Evolutionary conservation across 1,140 invertebrate species (phyloP), one percentile per base, ranked within the genome.

Genomic region (Neelides sp.): DNA sequence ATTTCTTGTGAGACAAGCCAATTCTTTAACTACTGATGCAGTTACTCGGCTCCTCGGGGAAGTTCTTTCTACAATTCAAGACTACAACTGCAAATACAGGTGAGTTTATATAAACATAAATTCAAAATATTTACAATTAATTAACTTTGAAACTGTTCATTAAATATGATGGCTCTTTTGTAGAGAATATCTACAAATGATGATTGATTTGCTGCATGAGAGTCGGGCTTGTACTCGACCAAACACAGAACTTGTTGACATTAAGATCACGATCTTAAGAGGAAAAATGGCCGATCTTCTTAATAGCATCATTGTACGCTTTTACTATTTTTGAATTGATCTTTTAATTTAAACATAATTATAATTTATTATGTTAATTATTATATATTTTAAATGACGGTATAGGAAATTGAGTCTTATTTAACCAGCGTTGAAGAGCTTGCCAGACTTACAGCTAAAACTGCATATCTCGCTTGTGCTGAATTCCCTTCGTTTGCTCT

Each of bases 41-140:
- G 53, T 61, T 1, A 57, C 55, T 8, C 15, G 59, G 12, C 30
- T 61, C 12, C 26, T 61, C 1, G 48, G 39, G 13, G 45, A 53
- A 26, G 47, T 47, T n/a, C 49, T 54, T 5, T 12, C 48, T 23
- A 55, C 59, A 3, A 17, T 46, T 36, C 52, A 61, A 30, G 59
- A 57, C 42, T 57, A 61, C 42, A 45, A 57, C 24, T 7, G 7
- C 2, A 47, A 55, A 24, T 61, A 57, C 37, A 47, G 52, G 58
- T 61, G 12, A n/a, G 39, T 1, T n/a, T 41, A 32, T 19, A 19
- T 19, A 46, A 40, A 32, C 20, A 24, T 28, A 28, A 28, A 7
- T 23, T 44, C 17, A 19, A 12, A 40, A 19, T 17, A n/a, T 8
- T 32, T 32, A n/a, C 8, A 32, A 32, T 8, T 32, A 8, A 32